Base-by-base conservation (phyloP, 2,888 invertebrate species). In the Aphrophora alni region DNA sequence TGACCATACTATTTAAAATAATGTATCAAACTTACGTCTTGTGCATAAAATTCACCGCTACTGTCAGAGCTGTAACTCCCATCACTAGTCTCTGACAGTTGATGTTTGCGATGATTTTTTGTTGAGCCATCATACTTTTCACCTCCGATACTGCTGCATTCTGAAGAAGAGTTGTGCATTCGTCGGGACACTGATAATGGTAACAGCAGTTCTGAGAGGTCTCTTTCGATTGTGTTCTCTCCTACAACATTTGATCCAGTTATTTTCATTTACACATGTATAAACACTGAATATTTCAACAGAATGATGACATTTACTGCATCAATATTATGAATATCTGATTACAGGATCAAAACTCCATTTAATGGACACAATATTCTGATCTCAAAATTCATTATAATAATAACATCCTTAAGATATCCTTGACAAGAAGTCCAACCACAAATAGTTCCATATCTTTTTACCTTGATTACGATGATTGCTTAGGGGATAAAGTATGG, bases 81-180 rank as follows among this genome's bases (percentile, higher is more conserved):
- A 87, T 93, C 93, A 85, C 93, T 93, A 38, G 92, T 92, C 87
- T 93, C 93, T 0, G 93, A 93, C 73, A 93, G 88, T 86, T 82
- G 83, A 78, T 84, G 83, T 59, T 81, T 83, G n/a, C 84, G 44
- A 59, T 80, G 78, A 17, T 77, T 74, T 69, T 80, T 82, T 12
- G 80, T 76, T 25, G 78, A 76, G n/a, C 79, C 81, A 27, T 25
- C 21, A 12, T 44, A 44, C 44, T 44, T 44, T 12, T 44, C 44
- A 2, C 44, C 44, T 44, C 44, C 44, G 51, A 77, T 74, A 14
- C 51, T 77, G n/a, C 69, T 77, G 25, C 78, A 77, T 26, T 76
- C 76, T 24, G 84, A 84, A 10, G 83, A 82, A 12, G 84, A 81
- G 71, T 83, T 82, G 38, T 91, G 0, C 90, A 90, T 86, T 89